phyloP scores from a whole-genome alignment of 2,888 invertebrate species.

The Agrypnus murinus region DNA sequence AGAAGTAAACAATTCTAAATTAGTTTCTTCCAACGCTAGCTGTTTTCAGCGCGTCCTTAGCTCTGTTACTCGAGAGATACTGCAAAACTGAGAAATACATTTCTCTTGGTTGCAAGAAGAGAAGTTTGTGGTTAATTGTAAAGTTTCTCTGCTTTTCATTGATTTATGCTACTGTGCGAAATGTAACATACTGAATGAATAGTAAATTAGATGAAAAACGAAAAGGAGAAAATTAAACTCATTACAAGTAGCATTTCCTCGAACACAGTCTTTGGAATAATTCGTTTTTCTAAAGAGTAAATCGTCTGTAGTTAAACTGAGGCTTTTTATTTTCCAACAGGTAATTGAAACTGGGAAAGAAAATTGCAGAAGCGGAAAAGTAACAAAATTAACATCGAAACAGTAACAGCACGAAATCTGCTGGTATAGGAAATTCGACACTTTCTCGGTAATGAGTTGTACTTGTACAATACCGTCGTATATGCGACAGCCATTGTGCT shows the following conservation, averaged over 20 bases:
- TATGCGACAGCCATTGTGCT: constrained; percentile 40
- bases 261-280: too few relatives aligned
- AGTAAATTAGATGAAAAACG: too few relatives aligned
- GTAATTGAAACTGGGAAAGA: constrained; percentile 28
- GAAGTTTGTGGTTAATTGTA: constrained; percentile 9
- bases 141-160: neutral
- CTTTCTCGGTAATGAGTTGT: constrained; percentile 33
- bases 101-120: neutral
- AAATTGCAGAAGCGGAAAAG: constrained; percentile 2
- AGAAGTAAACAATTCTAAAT: constrained; percentile 36
- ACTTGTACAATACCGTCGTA: constrained; percentile 30
- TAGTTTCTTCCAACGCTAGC: constrained; percentile 5
- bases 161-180: too few relatives aligned
- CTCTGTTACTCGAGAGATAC: too few relatives aligned
- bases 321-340: constrained; percentile 20
- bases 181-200: too few relatives aligned
- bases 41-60: too few relatives aligned
- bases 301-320: neutral
- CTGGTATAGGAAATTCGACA: constrained; percentile 28
- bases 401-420: constrained; percentile 1
- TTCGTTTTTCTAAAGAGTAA: constrained; percentile 6
- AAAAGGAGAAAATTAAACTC: too few relatives aligned
- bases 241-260: too few relatives aligned
- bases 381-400: constrained; percentile 36
- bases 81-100: neutral